Evolutionary conservation across 2,113 vertebrate species (phyloP).

Genomic region (Sorex fumeus): DNA sequence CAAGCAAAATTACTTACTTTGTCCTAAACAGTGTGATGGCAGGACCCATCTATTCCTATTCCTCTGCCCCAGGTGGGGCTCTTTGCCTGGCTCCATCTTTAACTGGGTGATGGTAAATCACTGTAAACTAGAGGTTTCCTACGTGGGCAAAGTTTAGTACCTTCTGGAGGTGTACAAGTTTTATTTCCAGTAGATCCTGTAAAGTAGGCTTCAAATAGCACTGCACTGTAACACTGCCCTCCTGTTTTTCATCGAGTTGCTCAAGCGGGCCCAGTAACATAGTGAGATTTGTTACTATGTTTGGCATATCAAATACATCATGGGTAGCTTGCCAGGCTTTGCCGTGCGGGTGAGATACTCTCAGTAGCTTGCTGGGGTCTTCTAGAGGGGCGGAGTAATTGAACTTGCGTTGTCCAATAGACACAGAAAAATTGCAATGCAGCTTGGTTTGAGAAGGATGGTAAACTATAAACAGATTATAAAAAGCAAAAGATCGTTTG

Average conservation of each 20-base stretch:
- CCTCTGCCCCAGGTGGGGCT: not conserved
- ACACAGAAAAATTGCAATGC: constrained; percentile 51
- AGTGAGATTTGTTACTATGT: too few species aligned
- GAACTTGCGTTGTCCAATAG: too few species aligned
- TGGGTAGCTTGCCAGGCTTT: too few species aligned
- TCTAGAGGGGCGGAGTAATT: too few species aligned
- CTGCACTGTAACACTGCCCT: too few species aligned
- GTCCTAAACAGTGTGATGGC: not conserved
- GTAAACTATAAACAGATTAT: constrained; percentile 12
- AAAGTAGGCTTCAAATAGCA: constrained; percentile 42
- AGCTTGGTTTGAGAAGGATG: not conserved
- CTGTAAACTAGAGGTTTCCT: not conserved
- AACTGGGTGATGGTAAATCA: not conserved
- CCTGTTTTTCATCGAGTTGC: too few species aligned
- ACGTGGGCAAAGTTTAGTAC: not conserved
- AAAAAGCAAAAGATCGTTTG: constrained; percentile 56
- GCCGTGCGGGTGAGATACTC: too few species aligned
- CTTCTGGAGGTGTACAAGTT: not conserved
- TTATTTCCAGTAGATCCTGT: constrained; percentile 63
- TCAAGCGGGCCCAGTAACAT: too few species aligned
- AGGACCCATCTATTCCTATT: not conserved
- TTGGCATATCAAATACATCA: too few species aligned
- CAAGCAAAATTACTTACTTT: constrained; percentile 17
- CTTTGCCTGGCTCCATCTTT: not conserved
- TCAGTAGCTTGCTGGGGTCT: too few species aligned